Conservation (phyloP, 2,888 invertebrate species). For the Buathra laborator region DNA sequence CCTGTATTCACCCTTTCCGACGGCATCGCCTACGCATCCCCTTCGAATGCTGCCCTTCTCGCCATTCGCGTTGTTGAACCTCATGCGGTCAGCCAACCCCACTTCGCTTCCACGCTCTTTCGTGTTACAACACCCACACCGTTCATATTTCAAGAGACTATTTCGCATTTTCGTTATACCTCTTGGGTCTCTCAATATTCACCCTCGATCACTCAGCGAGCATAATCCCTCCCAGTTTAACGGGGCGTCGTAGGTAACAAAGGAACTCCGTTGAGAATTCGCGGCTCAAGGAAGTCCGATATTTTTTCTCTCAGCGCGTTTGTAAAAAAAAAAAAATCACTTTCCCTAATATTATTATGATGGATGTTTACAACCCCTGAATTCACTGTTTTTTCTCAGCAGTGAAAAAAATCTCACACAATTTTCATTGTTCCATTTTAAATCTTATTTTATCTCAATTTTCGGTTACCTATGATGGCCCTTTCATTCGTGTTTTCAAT, state of each 20-base stretch:
- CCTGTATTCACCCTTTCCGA: not conserved
- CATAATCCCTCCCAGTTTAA: conserved; percentile 27
- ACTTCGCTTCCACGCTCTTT: conserved; percentile 32
- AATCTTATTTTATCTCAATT: not conserved
- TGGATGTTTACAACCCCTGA: conserved; percentile 18
- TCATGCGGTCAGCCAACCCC: conserved; percentile 35
- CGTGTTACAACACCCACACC: conserved; percentile 10
- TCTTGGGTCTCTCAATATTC: conserved; percentile 47
- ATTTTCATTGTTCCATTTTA: not conserved
- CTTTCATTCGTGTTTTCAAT: conserved; percentile 21
- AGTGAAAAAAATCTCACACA: not conserved
- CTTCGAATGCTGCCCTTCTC: not conserved
- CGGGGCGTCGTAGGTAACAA: conserved; percentile 38
- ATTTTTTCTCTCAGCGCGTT: conserved; percentile 19
- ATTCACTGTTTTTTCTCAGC: conserved; percentile 1
- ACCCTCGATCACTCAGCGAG: conserved; percentile 37
- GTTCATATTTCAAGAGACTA: conserved; percentile 52
- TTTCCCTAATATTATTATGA: conserved; percentile 42
- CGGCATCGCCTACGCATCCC: not conserved
- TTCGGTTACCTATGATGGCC: not conserved
- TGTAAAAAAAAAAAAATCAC: conserved; percentile 24
- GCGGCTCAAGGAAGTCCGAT: conserved; percentile 12
- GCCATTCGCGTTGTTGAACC: conserved; percentile 11
- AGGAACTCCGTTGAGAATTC: conserved; percentile 27
- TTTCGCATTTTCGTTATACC: conserved; percentile 50